A percentile compares a stretch with the other conserved stretches of the same genome.
phyloP scores from a whole-genome alignment of 2,797 vertebrate genomes.

The Pyrocephalus nanus region DNA sequence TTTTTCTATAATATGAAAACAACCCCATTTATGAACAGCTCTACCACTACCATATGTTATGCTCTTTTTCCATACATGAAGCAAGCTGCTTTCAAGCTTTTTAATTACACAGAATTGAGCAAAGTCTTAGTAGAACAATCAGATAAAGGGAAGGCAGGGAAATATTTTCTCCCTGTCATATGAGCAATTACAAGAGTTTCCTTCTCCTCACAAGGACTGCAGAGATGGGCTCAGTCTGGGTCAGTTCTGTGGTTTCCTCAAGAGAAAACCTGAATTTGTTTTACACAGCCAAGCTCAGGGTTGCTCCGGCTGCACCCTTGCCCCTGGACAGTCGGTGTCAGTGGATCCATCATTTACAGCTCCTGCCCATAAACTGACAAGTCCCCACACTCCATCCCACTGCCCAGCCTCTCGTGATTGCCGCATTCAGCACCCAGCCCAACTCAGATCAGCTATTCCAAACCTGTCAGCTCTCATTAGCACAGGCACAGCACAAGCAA shows the following conservation, averaged over 20 bases:
- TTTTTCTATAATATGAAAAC: not conserved
- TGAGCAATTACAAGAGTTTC: not conserved
- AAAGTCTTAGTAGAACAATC: not conserved
- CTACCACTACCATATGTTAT: not conserved
- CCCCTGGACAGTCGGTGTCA: not conserved
- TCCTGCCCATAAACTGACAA: not conserved
- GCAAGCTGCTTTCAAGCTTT: conserved; percentile 29
- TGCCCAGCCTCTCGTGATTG: not conserved
- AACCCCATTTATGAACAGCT: not conserved
- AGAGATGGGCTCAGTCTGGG: not conserved
- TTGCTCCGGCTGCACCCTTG: accelerated
- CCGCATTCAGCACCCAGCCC: not conserved
- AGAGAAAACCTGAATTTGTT: not conserved
- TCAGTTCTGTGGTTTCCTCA: not conserved
- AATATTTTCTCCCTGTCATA: not conserved
- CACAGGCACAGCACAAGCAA: not conserved
- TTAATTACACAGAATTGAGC: not conserved
- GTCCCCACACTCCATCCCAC: accelerated
- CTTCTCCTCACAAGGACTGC: not conserved
- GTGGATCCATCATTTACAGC: not conserved
- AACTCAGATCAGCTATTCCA: conserved; percentile 51
- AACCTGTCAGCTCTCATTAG: conserved; percentile 69
- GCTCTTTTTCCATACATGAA: not conserved
- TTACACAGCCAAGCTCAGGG: accelerated
- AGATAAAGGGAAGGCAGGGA: not conserved